Percentiles rank a stretch among this genome's conserved stretches.
Evolutionary conservation across 1,140 invertebrate species (phyloP).

Genomic region (Diuraphis noxia): DNA sequence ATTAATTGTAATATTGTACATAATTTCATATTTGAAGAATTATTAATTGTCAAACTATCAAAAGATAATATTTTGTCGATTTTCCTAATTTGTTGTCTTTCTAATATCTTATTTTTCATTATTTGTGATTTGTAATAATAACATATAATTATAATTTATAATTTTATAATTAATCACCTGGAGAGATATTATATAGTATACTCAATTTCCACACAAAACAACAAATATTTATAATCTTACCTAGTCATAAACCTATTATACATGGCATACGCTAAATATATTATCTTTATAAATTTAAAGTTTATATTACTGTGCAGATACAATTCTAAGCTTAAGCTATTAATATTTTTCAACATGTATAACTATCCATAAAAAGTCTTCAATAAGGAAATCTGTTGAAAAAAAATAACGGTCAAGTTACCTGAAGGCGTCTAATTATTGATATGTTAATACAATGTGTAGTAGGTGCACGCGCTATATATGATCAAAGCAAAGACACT

Average conservation of each 20-base stretch:
- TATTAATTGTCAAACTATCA: too few species aligned
- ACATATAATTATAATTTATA: too few species aligned
- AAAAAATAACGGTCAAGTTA: not conserved
- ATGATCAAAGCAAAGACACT: not conserved
- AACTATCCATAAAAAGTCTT: not conserved
- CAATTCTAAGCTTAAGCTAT: not conserved
- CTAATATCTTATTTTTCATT: not conserved
- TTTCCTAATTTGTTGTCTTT: too few species aligned
- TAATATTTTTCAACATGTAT: not conserved
- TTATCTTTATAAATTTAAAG: not conserved
- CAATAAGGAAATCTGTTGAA: not conserved
- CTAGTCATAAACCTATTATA: not conserved
- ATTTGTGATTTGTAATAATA: not conserved
- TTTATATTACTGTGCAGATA: not conserved
- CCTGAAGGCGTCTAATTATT: too few species aligned
- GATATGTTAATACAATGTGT: not conserved
- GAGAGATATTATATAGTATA: too few species aligned
- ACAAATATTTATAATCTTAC: not conserved
- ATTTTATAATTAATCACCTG: too few species aligned
- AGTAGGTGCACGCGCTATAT: not conserved
- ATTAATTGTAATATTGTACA: too few species aligned
- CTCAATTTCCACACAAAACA: not conserved
- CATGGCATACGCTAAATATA: too few species aligned
- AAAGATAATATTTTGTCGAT: not conserved
- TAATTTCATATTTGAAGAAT: too few species aligned